Percentiles rank a stretch among this genome's conserved stretches.
phyloP scores from a whole-genome alignment of 2,797 vertebrate species.

The Threskiornis aethiopicus region DNA sequence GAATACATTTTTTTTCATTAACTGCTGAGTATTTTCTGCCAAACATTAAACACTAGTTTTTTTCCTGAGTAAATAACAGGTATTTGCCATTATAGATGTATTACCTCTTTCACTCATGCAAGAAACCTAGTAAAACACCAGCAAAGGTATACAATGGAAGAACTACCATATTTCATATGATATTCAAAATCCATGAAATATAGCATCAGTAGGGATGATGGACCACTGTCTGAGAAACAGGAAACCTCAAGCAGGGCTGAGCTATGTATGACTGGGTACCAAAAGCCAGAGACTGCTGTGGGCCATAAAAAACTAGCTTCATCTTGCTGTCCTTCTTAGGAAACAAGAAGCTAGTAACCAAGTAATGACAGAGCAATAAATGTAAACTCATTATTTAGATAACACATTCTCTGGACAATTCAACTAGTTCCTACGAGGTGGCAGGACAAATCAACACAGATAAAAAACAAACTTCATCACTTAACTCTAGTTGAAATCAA shows the following conservation, averaged over 20 bases:
- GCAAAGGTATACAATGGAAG: rapidly evolving
- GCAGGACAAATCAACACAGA: not conserved
- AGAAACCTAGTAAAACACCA: not conserved
- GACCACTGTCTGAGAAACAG: not conserved
- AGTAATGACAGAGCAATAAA: not conserved
- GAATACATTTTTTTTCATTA: not conserved
- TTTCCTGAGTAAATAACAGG: not conserved
- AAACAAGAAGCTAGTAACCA: not conserved
- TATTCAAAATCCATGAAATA: not conserved
- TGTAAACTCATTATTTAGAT: not conserved
- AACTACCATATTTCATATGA: not conserved
- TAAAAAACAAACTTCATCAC: not conserved
- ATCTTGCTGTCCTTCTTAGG: not conserved
- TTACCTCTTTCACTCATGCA: not conserved
- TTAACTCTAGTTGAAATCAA: not conserved
- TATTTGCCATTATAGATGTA: rapidly evolving
- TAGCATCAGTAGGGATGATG: not conserved
- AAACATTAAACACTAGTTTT: not conserved
- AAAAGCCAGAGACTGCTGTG: not conserved
- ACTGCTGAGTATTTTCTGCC: not conserved
- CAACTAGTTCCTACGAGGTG: not conserved
- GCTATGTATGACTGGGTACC: rapidly evolving
- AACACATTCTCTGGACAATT: not conserved
- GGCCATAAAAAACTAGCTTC: not conserved
- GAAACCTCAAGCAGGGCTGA: not conserved